A percentile compares a stretch with the other conserved stretches of the same genome.
Conservation (phyloP, 2,797 vertebrate genomes). For the Sebastes steindachneri region DNA sequence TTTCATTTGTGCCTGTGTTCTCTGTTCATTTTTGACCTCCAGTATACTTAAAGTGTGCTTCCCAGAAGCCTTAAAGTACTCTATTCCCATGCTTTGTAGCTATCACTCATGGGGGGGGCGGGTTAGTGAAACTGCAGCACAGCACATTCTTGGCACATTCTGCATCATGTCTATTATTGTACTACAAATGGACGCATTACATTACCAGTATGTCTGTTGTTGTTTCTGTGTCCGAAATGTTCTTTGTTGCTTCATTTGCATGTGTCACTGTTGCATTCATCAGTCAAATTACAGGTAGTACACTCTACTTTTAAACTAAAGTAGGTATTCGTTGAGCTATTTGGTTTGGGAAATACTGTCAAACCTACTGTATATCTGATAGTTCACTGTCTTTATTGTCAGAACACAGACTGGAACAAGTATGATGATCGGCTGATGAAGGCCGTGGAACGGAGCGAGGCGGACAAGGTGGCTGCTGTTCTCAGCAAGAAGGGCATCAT, state of each 20-base stretch:
- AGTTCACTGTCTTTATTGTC: constrained; percentile 9
- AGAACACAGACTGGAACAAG: constrained; percentile 97
- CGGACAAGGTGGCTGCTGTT: constrained; percentile 92
- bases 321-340: background rate
- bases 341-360: background rate
- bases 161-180: constrained; percentile 11
- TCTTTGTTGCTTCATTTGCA: background rate
- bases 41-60: background rate
- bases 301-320: background rate
- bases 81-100: constrained; percentile 55
- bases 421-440: constrained; percentile 98
- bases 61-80: background rate
- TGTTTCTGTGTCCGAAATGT: background rate
- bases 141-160: constrained; percentile 46
- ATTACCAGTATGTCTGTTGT: background rate
- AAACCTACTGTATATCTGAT: constrained; percentile 8
- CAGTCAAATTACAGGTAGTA: background rate
- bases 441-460: constrained; percentile 94
- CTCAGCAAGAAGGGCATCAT: constrained; percentile 94
- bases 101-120: constrained; percentile 26
- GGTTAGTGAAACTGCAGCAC: constrained; percentile 5
- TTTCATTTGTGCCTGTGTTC: background rate
- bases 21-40: background rate
- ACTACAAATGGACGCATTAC: background rate
- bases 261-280: background rate